phyloP scores from a whole-genome alignment of 2,113 vertebrate species.

The Spea multiplicata region DNA sequence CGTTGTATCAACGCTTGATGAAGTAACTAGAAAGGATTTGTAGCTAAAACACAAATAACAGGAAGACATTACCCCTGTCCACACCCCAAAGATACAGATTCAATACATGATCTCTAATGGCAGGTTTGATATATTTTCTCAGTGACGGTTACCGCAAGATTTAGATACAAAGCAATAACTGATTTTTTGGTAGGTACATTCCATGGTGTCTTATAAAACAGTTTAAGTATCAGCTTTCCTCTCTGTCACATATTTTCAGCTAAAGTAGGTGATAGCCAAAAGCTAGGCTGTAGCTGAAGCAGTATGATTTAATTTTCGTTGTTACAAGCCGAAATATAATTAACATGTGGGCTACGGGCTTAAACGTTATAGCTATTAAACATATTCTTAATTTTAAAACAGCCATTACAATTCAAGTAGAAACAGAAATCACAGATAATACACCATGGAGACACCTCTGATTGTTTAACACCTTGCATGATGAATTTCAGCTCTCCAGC shows the following conservation, averaged over 20 bases:
- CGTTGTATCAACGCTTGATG: too few relatives aligned
- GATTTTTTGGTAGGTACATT: too few relatives aligned
- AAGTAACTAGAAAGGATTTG: too few relatives aligned
- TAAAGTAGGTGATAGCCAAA: background rate
- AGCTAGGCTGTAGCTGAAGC: background rate
- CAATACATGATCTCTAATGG: too few relatives aligned
- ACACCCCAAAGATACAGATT: too few relatives aligned
- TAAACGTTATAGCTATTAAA: slow-evolving; percentile 22
- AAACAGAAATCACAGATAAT: slow-evolving; percentile 26
- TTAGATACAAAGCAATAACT: too few relatives aligned
- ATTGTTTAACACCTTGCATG: slow-evolving; percentile 26
- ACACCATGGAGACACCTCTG: slow-evolving; percentile 17
- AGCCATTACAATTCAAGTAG: slow-evolving; percentile 11
- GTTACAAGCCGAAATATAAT: slow-evolving; percentile 3
- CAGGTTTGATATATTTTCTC: too few relatives aligned
- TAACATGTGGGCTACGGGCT: slow-evolving; percentile 11
- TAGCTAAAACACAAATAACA: too few relatives aligned
- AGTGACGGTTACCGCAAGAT: too few relatives aligned
- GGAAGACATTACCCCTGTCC: too few relatives aligned
- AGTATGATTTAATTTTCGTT: slow-evolving; percentile 16
- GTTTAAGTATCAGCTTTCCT: too few relatives aligned
- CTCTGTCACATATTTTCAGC: background rate
- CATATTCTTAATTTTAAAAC: slow-evolving; percentile 20
- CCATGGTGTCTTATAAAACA: too few relatives aligned
- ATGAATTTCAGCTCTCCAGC: slow-evolving; percentile 32